These are phyloP conservation scores for Scaptomyza reducta DNA, from an alignment of 2,888 invertebrate species.

Conservation along the genomic window DNA sequence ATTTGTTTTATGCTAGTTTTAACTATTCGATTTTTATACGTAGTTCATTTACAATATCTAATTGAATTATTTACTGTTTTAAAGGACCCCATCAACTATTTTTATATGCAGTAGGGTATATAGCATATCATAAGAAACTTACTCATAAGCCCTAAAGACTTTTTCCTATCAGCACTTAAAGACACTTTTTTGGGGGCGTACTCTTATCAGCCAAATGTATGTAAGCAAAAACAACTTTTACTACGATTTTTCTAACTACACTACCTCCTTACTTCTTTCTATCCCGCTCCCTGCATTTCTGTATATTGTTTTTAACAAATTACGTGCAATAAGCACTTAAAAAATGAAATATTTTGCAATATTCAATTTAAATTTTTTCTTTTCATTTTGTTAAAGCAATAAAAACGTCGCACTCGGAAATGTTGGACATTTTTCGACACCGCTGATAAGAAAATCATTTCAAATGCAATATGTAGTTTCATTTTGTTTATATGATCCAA, in stretches of 20 bases:
- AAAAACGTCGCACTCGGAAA: constrained; percentile 13
- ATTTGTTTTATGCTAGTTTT: too few species aligned
- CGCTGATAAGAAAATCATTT: constrained; percentile 9
- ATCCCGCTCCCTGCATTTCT: neutral
- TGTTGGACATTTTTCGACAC: neutral
- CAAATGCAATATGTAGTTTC: constrained; percentile 3
- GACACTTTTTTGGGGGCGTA: constrained; percentile 10
- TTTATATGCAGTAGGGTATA: neutral
- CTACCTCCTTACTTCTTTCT: neutral
- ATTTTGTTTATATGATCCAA: constrained; percentile 11
- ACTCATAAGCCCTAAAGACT: constrained; percentile 12
- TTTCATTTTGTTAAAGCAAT: constrained; percentile 13
- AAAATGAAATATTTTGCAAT: constrained; percentile 24
- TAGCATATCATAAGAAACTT: neutral
- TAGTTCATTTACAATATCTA: too few species aligned
- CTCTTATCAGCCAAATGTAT: constrained; percentile 40
- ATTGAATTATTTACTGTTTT: too few species aligned
- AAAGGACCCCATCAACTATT: too few species aligned
- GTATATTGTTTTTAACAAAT: neutral
- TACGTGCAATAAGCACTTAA: constrained; percentile 55
- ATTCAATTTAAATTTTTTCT: too few species aligned
- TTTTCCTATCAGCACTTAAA: constrained; percentile 49
- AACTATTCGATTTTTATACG: too few species aligned
- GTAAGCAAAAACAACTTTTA: constrained; percentile 25
- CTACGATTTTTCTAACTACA: constrained; percentile 9